phyloP scores from a whole-genome alignment of 2,113 vertebrate species.

The Agapornis roseicollis region DNA sequence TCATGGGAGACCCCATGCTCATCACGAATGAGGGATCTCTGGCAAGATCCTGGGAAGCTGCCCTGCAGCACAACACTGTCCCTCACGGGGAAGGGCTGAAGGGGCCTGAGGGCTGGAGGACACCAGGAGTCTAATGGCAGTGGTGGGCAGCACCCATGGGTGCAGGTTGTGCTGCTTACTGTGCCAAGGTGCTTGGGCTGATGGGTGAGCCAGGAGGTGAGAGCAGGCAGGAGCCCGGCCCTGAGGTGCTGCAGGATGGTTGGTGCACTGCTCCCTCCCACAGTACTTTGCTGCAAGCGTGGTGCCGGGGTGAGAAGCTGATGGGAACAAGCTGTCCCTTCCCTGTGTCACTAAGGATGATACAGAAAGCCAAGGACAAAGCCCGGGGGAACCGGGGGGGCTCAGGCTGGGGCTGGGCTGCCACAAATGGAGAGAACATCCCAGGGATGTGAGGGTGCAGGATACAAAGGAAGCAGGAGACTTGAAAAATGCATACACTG shows the following conservation, averaged over 20 bases:
- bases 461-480: neutral
- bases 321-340: neutral
- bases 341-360: neutral
- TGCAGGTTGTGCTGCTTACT: neutral
- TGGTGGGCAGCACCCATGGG: neutral
- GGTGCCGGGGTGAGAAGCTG: too few relatives aligned
- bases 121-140: rapidly evolving
- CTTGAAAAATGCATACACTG: neutral
- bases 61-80: too few relatives aligned
- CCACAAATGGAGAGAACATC: neutral
- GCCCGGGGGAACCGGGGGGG: too few relatives aligned
- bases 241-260: neutral
- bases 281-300: too few relatives aligned
- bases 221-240: neutral
- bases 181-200: neutral
- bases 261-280: neutral
- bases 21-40: rapidly evolving
- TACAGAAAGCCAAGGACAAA: neutral
- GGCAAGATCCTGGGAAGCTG: rapidly evolving
- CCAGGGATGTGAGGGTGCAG: rapidly evolving
- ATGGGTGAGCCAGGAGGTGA: too few relatives aligned
- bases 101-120: neutral
- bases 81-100: neutral
- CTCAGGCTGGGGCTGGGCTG: neutral
- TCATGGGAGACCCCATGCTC: neutral